Percentiles rank a stretch among this genome's conserved stretches.
Conservation (phyloP, 2,888 invertebrate species). For the Rhabditoides inermis region DNA sequence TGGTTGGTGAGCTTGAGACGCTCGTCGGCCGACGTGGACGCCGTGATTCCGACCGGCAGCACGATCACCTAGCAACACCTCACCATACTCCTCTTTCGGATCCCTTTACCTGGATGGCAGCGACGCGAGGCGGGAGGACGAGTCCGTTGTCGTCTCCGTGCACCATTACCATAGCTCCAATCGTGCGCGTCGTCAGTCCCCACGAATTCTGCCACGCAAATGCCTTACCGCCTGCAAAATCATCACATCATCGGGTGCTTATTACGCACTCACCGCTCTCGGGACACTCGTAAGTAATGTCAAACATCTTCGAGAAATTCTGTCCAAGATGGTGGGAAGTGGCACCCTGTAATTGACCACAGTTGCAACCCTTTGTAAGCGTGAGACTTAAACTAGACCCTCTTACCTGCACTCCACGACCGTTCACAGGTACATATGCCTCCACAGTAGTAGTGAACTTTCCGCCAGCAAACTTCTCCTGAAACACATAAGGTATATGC, state of each 20-base stretch:
- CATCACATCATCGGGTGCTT: conserved; percentile 49
- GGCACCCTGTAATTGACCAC: conserved; percentile 63
- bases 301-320: conserved; percentile 98
- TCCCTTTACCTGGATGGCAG: conserved; percentile 66
- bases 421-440: conserved; percentile 65
- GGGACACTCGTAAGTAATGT: conserved; percentile 84
- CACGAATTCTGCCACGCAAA: conserved; percentile 91
- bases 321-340: conserved; percentile 96
- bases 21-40: conserved; percentile 67
- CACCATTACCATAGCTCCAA: conserved; percentile 68
- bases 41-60: conserved; percentile 93
- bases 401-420: conserved; percentile 33
- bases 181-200: conserved; percentile 87
- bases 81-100: background rate
- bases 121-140: conserved; percentile 84
- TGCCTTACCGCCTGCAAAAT: no score
- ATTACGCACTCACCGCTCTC: conserved; percentile 57
- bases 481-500: background rate
- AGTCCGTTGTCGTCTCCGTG: conserved; percentile 93
- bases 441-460: conserved; percentile 93
- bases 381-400: background rate
- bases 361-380: background rate
- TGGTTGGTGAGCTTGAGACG: conserved; percentile 62
- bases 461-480: conserved; percentile 93
- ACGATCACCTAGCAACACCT: conserved; percentile 62